phyloP scores from a whole-genome alignment of 1,140 invertebrate genomes.

The Drosophila melanica region DNA sequence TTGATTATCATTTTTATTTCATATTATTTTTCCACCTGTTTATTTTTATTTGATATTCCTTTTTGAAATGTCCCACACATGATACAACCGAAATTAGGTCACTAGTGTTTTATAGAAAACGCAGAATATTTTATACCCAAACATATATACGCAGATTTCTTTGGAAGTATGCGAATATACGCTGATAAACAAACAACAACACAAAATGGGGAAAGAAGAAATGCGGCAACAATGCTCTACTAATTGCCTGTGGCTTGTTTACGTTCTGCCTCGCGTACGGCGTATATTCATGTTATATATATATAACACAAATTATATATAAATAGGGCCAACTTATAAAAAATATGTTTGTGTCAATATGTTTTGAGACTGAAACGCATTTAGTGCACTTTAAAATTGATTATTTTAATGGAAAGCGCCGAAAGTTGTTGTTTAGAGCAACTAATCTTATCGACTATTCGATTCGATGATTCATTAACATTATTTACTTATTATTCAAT shows the following conservation, averaged over 20 bases:
- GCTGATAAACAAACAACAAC: slow-evolving; percentile 48
- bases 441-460: slow-evolving; percentile 25
- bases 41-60: slow-evolving; percentile 10
- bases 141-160: slow-evolving; percentile 1
- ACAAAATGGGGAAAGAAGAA: not conserved
- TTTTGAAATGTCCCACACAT: slow-evolving; percentile 61
- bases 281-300: slow-evolving; percentile 4
- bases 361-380: slow-evolving; percentile 35
- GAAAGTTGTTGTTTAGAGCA: slow-evolving; percentile 11
- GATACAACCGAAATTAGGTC: slow-evolving; percentile 78
- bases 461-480: slow-evolving; percentile 23
- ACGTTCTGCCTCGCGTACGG: slow-evolving; percentile 52
- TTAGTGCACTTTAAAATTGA: slow-evolving; percentile 33
- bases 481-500: not conserved
- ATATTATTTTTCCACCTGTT: not conserved
- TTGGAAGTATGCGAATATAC: slow-evolving; percentile 18
- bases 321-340: slow-evolving; percentile 2
- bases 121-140: slow-evolving; percentile 27
- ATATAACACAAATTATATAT: slow-evolving; percentile 7
- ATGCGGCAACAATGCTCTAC: slow-evolving; percentile 19
- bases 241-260: slow-evolving; percentile 56
- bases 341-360: slow-evolving; percentile 49
- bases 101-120: slow-evolving; percentile 55
- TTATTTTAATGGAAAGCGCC: slow-evolving; percentile 13
- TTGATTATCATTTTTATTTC: slow-evolving; percentile 24